These are phyloP conservation scores for Oostethus manadensis DNA, from an alignment of 2,113 vertebrate species.

Conservation along the genomic window DNA sequence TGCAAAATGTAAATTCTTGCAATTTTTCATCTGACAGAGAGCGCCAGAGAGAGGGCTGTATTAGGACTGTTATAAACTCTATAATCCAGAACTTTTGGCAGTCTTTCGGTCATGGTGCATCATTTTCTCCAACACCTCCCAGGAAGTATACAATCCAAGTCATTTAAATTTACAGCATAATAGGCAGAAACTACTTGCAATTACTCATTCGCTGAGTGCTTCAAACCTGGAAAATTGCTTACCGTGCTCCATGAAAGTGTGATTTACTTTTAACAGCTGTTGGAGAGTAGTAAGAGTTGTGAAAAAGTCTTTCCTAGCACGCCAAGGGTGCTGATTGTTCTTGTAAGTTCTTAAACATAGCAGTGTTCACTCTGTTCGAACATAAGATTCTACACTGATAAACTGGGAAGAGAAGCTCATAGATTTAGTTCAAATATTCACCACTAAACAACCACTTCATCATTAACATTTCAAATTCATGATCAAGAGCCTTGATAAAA, in stretches of 20 bases:
- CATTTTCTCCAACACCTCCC: not conserved
- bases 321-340: not conserved
- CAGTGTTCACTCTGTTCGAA: conserved; percentile 8
- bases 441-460: not conserved
- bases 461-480: not conserved
- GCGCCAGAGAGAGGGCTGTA: not conserved
- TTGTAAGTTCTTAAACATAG: not conserved
- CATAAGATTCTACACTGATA: not conserved
- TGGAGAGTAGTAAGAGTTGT: not conserved
- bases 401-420: conserved; percentile 24
- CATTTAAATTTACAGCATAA: not conserved
- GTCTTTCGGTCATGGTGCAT: not conserved
- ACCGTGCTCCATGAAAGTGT: not conserved
- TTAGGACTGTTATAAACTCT: not conserved
- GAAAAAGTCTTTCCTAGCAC: not conserved
- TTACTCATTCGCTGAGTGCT: not conserved
- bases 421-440: conserved; percentile 5
- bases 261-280: conserved; percentile 1
- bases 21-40: conserved; percentile 14
- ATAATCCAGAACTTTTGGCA: not conserved
- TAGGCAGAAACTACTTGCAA: not conserved
- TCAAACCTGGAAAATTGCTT: not conserved
- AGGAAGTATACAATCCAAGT: not conserved
- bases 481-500: not conserved
- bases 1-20: too few species aligned